Percentiles rank a stretch among this genome's conserved stretches.
Evolutionary conservation across 2,888 invertebrate species (phyloP).

Genomic region (Blera fallax): DNA sequence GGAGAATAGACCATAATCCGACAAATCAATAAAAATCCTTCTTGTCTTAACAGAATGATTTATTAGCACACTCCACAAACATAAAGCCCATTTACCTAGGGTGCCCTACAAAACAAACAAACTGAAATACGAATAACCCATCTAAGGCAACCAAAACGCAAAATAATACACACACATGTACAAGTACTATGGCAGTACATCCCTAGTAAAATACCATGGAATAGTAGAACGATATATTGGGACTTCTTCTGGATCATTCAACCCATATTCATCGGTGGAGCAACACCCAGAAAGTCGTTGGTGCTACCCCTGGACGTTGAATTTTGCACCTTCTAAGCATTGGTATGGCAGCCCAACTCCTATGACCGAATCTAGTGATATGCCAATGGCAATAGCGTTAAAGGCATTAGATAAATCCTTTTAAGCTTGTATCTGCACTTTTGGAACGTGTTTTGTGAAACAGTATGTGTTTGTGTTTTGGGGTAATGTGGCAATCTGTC

Average conservation of each 20-base stretch:
- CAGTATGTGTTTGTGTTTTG: slow-evolving; percentile 13
- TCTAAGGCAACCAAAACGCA: slow-evolving; percentile 37
- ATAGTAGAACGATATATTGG: slow-evolving; percentile 28
- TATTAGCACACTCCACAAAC: slow-evolving; percentile 44
- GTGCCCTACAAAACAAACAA: slow-evolving; percentile 23
- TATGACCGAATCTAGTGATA: slow-evolving; percentile 34
- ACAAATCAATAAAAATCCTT: slow-evolving; percentile 59
- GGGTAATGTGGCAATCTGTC: slow-evolving; percentile 38
- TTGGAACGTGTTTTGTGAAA: slow-evolving; percentile 42
- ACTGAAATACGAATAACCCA: slow-evolving; percentile 42
- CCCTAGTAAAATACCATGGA: not conserved
- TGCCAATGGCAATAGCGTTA: slow-evolving; percentile 48
- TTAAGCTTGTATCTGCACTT: slow-evolving; percentile 58
- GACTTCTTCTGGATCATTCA: slow-evolving; percentile 57
- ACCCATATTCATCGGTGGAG: slow-evolving; percentile 39
- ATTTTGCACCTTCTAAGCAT: slow-evolving; percentile 45
- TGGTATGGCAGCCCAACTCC: slow-evolving; percentile 14
- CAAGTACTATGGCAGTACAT: not conserved
- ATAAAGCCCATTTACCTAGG: slow-evolving; percentile 48
- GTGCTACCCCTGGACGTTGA: slow-evolving; percentile 26
- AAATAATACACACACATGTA: slow-evolving; percentile 44
- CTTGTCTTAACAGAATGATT: slow-evolving; percentile 53
- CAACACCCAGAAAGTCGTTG: slow-evolving; percentile 11
- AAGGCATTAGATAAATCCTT: slow-evolving; percentile 59
- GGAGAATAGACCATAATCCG: slow-evolving; percentile 12